Evolutionary conservation across 2,888 invertebrate species (phyloP), one percentile per base, ranked within the genome.

Genomic region (Diachrysia chrysitis): DNA sequence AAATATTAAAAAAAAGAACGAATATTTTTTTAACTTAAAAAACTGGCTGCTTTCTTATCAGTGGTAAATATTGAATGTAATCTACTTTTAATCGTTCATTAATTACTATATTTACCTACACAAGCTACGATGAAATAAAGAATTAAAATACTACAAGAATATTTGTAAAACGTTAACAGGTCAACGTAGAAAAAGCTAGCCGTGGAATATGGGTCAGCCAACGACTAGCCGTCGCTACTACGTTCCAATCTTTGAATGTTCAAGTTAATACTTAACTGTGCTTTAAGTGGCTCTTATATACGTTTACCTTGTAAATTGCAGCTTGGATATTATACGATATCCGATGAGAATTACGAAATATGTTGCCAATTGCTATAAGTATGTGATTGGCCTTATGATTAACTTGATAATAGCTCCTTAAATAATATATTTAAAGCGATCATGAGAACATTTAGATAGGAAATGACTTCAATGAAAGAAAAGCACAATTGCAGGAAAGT

Each of bases 191-290:
- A 72, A 76, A 65, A 65, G 55, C 69, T 65, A 58, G 57, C 69
- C 29, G 21, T 32, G 37, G 51, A 69, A 78, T 51, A 66, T 73
- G 21, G 78, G 78, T 78, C 78, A 69, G 53, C 48, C 54, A 17
- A 12, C 62, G 21, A 48, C 63, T 53, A 25, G 54, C 46, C 1
- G 54, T 23, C 14, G 17, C 23, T 66, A 32, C 51, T 12, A 32
- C 42, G 29, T 53, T 58, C 61, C 64, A 63, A 60, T 69, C 69
- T 68, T 61, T 73, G 58, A 63, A 63, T 25, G 46, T 48, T 64
- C 63, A 78, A 68, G 58, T 68, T 58, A 29, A 51, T 29, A 58
- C 58, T 77, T 66, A 62, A 72, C 42, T 67, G 60, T 14, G 55
- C 59, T 63, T 63, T 21, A 42, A 71, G 14, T 35, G 9, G 32